Evolutionary conservation across 2,113 vertebrate species (phyloP).

Genomic region (Rhinoptilus africanus): DNA sequence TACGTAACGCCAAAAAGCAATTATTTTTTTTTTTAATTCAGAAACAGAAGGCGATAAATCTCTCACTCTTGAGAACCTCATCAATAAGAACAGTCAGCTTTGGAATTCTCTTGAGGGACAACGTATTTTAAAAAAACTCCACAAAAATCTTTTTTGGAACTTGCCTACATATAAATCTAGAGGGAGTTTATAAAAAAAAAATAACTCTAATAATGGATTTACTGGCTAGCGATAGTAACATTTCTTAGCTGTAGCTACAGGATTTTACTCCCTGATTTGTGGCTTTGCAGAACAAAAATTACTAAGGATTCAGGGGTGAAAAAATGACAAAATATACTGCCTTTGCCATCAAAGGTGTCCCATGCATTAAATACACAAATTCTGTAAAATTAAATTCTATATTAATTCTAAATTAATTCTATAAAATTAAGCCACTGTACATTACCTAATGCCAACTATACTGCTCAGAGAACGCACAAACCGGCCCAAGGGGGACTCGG

Average conservation of each 20-base stretch:
- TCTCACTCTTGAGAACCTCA: background rate
- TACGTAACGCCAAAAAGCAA: background rate
- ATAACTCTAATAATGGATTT: background rate
- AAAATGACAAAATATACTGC: background rate
- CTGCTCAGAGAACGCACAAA: background rate
- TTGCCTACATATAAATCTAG: background rate
- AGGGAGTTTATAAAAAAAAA: background rate
- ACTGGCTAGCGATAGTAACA: background rate
- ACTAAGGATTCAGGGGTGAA: background rate
- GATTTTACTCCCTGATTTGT: background rate
- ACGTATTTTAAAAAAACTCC: background rate
- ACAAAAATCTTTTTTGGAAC: background rate
- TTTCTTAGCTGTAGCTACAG: background rate
- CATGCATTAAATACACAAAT: background rate
- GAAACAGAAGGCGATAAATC: background rate
- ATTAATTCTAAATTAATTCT: no score
- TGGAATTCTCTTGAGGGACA: background rate
- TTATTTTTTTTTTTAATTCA: background rate
- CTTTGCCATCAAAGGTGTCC: background rate
- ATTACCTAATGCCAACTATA: rapidly evolving
- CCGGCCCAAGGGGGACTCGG: background rate
- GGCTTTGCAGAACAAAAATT: background rate
- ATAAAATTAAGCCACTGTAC: background rate
- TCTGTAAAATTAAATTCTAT: background rate
- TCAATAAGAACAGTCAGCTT: background rate